Evolutionary conservation across 2,888 invertebrate species (phyloP), one percentile per base, ranked within the genome.

Genomic region (Caenorhabditis wallacei): DNA sequence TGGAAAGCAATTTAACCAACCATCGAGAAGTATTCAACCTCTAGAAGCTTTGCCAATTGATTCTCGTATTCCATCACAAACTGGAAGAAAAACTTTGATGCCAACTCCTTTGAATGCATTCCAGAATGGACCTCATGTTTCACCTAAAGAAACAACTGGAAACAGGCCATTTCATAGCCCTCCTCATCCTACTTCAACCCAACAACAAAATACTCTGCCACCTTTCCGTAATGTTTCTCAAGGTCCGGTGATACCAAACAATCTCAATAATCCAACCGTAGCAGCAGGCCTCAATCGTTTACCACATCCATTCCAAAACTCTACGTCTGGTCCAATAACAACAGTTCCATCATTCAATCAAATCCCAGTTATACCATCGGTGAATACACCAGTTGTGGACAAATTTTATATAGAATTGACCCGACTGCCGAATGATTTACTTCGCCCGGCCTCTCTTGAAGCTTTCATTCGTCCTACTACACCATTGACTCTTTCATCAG

Each of bases 391-490:
- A 7, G n/a, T 13, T 11, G 35, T 30, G 5, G 72, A 79, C 16
- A 78, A 82, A 37, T 79, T 53, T 40, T 89, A 80, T 59, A 76
- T 89, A 5, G 90, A 90, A 61, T 22, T 90, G 61, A 86, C 82
- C 22, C 78, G 88, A 18, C 76, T 90, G 2, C 89, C 89, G 7
- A 64, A 68, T 16, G 87, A 89, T 30, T 70, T 90, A 20, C 71
- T 88, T 5, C 83, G 87, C 18, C 87, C 87, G 2, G 59, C 84
- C 2, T 64, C 70, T 37, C 69, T 90, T 10, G 88, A 89, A 66
- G 64, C 80, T 13, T 90, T 89, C 63, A 78, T 90, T 24, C 68
- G 71, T 10, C 90, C 90, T 1, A 68, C 83, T 13, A 53, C 66
- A 40, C 87, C 89, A 13, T 78, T 89, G n/a, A 74, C 85, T 30